Evolutionary conservation across 2,888 invertebrate species (phyloP).

Genomic region (Scrobipalpa atriplicella): DNA sequence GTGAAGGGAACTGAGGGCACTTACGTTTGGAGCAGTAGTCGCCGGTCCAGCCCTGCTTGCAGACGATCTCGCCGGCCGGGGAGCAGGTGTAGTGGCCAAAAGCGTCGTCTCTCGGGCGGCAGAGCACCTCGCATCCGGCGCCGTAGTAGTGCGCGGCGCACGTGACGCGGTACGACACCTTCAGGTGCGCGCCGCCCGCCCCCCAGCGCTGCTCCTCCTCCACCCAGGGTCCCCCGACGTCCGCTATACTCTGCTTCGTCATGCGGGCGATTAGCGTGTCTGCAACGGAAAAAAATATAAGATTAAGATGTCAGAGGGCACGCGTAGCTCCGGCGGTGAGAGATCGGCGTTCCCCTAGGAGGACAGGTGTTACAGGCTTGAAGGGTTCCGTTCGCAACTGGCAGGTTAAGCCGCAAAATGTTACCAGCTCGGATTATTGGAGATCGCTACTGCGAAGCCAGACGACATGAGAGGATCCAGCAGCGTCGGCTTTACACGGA

Average conservation of each 20-base stretch:
- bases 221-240: slow-evolving; percentile 93
- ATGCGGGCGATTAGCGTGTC: slow-evolving; percentile 90
- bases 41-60: slow-evolving; percentile 96
- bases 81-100: slow-evolving; percentile 98
- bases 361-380: slow-evolving; percentile 11
- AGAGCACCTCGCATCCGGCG: slow-evolving; percentile 94
- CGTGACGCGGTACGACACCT: slow-evolving; percentile 92
- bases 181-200: slow-evolving; percentile 86
- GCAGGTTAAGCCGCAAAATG: slow-evolving; percentile 20
- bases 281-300: slow-evolving; percentile 49
- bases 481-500: background rate
- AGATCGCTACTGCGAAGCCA: slow-evolving; percentile 2
- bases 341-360: slow-evolving; percentile 24
- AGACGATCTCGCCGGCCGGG: slow-evolving; percentile 92
- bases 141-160: slow-evolving; percentile 96
- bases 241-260: slow-evolving; percentile 93
- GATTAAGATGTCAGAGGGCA: slow-evolving; percentile 28
- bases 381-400: slow-evolving; percentile 25
- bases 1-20: slow-evolving; percentile 57
- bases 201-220: slow-evolving; percentile 88
- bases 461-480: background rate
- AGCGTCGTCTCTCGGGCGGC: slow-evolving; percentile 94
- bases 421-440: background rate
- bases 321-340: slow-evolving; percentile 23
- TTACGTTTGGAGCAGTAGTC: slow-evolving; percentile 97